phyloP scores from a whole-genome alignment of 2,113 vertebrate genomes.

The Corydoras sp. region DNA sequence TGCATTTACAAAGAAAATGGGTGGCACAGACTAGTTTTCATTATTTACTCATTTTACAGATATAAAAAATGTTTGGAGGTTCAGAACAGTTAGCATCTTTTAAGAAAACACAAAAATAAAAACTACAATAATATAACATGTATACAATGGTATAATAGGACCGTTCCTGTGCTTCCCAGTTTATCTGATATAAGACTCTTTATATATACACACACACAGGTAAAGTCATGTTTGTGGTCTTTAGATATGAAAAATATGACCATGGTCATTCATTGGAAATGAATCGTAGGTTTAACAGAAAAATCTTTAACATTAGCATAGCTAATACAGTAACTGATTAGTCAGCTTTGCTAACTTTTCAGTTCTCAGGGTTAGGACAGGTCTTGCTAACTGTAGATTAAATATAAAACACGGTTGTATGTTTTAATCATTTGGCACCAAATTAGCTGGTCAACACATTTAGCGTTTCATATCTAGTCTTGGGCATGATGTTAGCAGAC shows the following conservation, averaged over 20 bases:
- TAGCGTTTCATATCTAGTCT: no score
- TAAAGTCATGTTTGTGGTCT: conserved; percentile 49
- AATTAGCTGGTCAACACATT: no score
- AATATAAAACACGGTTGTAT: no score
- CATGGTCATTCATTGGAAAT: background rate
- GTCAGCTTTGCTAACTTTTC: conserved; percentile 1
- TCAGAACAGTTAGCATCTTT: conserved; percentile 57
- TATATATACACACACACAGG: conserved; percentile 58
- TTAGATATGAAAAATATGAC: conserved; percentile 5
- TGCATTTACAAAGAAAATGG: conserved; percentile 53
- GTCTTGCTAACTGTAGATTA: no score
- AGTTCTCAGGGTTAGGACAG: background rate
- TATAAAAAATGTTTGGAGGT: conserved; percentile 46
- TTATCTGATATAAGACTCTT: conserved; percentile 54
- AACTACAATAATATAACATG: conserved; percentile 64
- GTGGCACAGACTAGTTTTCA: conserved; percentile 39
- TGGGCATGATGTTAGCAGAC: background rate
- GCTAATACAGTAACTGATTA: background rate
- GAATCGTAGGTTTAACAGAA: background rate
- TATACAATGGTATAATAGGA: conserved; percentile 61
- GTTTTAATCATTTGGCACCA: no score
- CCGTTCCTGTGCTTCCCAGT: conserved; percentile 42
- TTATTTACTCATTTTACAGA: conserved; percentile 50
- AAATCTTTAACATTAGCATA: conserved; percentile 29
- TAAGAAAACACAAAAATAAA: conserved; percentile 66